Base-by-base conservation (phyloP, 2,888 invertebrate species). In the Quadriops clusia region DNA sequence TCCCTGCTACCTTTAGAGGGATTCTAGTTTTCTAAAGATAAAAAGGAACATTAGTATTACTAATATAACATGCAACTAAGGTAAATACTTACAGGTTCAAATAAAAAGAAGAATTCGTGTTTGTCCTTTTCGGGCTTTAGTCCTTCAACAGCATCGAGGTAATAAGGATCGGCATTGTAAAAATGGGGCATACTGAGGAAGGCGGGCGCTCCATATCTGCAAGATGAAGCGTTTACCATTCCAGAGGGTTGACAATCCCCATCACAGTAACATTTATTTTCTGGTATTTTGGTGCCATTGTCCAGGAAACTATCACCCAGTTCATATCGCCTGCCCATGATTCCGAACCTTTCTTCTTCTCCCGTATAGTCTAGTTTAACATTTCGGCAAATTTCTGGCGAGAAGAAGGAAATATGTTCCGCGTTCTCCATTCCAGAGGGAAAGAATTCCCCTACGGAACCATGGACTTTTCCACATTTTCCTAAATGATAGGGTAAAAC, bases 161-260 rank as follows among this genome's bases (percentile, higher is more conserved):
- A 77, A 37, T 58, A 64, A 0, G 74, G 72, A 60, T 86, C 87
- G 0, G 72, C 89, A 44, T 77, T 69, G 49, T 77, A 67, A 58
- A 85, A 90, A 61, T 90, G 87, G 0, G 91, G 91, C 43, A 83
- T 70, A 1, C 87, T 83, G 41, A 85, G 71, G 53, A 83, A 85
- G 0, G 81, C 77, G 0, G 91, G 90, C 0, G 86, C 79, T 4
- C 81, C 84, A 49, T 67, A 80, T 30, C 83, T 71, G 44, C 85
- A 86, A 1, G 77, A 63, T 0, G 82, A 80, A n/a, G 83, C 72
- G 58, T 85, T 83, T 57, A 84, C 66, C 15, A 77, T 67, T 1
- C 86, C 86, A 2, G 72, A 68, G 37, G 82, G 82, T 9, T 67
- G 64, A 51, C 84, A 84, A 32, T 74, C 67, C 1, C 79, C 82